Percentiles rank a stretch among this genome's conserved stretches.
Evolutionary conservation across 2,888 invertebrate genomes (phyloP).

Genomic region (Platypus cylindrus): DNA sequence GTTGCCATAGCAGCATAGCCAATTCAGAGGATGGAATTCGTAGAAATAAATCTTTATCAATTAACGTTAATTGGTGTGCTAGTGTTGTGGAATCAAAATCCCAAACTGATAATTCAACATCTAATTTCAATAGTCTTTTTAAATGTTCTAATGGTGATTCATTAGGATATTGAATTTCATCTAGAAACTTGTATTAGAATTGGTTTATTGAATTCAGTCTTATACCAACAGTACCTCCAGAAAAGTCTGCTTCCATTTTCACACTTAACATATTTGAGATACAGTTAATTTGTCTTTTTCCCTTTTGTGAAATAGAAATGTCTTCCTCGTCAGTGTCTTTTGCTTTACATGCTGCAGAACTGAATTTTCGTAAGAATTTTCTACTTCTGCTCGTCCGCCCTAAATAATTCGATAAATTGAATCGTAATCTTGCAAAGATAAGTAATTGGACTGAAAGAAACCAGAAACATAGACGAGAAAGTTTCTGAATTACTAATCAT

Average conservation of each 20-base stretch:
- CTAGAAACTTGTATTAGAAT: conserved; percentile 5
- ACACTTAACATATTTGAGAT: conserved; percentile 18
- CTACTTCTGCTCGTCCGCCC: conserved; percentile 13
- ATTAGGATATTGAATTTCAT: conserved; percentile 13
- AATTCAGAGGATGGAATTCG: conserved; percentile 37
- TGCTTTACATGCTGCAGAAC: conserved; percentile 10
- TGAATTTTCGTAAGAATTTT: conserved; percentile 16
- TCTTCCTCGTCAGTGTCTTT: conserved; percentile 19
- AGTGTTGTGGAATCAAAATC: conserved; percentile 42
- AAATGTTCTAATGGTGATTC: conserved; percentile 30
- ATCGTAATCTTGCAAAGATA: no score
- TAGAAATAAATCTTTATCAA: conserved; percentile 41
- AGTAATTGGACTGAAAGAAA: no score
- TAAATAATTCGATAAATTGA: no score
- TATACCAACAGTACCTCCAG: no score
- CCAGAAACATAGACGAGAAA: no score
- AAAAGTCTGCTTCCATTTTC: conserved; percentile 16
- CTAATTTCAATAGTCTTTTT: conserved; percentile 32
- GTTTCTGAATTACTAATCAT: conserved; percentile 5
- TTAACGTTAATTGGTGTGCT: conserved; percentile 40
- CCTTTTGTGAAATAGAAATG: conserved; percentile 8
- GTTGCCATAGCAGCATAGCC: conserved; percentile 33
- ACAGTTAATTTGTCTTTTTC: conserved; percentile 18
- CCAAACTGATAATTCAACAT: conserved; percentile 37
- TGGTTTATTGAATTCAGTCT: no score